phyloP scores from a whole-genome alignment of 2,797 vertebrate genomes.

The Sebastes jordani region DNA sequence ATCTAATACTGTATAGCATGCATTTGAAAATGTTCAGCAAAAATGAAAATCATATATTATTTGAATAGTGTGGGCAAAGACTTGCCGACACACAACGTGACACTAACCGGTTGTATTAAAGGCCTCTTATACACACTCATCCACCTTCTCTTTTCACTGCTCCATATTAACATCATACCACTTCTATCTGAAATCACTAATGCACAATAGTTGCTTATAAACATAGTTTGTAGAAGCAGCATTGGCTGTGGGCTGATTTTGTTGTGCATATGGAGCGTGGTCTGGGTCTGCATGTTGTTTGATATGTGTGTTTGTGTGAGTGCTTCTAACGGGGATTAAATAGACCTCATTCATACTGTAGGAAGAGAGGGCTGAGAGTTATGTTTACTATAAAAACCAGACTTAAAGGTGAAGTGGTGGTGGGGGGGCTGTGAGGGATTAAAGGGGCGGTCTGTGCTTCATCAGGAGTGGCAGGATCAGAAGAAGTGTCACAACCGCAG shows the following conservation, averaged over 20 bases:
- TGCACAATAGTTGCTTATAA: not conserved
- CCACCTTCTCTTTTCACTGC: not conserved
- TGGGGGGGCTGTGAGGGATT: constrained; percentile 36
- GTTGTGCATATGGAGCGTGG: not conserved
- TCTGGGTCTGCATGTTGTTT: constrained; percentile 17
- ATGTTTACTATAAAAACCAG: constrained; percentile 56
- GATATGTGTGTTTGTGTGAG: constrained; percentile 20
- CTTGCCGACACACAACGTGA: not conserved
- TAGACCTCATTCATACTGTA: constrained; percentile 21
- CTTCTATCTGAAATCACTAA: not conserved
- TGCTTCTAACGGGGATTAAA: constrained; percentile 34
- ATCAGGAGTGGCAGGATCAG: constrained; percentile 57
- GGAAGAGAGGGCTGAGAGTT: constrained; percentile 42
- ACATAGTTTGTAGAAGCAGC: constrained; percentile 2
- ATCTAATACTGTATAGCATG: not conserved
- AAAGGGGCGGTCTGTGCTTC: constrained; percentile 59
- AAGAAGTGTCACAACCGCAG: constrained; percentile 47
- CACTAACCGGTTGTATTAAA: not conserved
- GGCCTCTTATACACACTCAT: not conserved
- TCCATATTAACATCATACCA: not conserved
- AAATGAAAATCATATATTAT: not conserved
- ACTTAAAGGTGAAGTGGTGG: constrained; percentile 40
- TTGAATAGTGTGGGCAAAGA: not conserved
- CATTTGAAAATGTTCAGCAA: not conserved
- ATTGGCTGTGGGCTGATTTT: not conserved